These are phyloP conservation scores for Tortrix viridana DNA, from an alignment of 2,888 invertebrate species.

Conservation along the genomic window DNA sequence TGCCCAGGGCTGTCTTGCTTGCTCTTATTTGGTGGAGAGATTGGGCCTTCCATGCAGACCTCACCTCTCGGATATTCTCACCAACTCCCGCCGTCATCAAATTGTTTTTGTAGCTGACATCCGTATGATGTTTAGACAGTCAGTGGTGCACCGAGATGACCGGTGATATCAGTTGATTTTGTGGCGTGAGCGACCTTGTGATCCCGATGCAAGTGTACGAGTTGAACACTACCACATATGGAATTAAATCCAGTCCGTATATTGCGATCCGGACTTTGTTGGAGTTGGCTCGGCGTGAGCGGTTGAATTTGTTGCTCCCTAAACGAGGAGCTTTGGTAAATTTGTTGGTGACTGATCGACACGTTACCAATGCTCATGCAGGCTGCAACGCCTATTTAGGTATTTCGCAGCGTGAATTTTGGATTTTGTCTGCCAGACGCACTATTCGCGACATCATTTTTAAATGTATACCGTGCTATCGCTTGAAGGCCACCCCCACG, in stretches of 20 bases:
- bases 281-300: neutral
- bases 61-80: neutral
- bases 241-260: neutral
- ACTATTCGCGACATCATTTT: neutral
- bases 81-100: neutral
- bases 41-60: neutral
- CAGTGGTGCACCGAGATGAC: constrained; percentile 8
- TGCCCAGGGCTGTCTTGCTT: neutral
- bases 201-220: constrained; percentile 11
- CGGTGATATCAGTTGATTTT: constrained; percentile 17
- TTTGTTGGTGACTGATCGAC: neutral
- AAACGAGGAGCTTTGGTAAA: neutral
- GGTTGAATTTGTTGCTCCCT: neutral
- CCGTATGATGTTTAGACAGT: constrained; percentile 14
- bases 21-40: neutral
- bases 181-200: constrained; percentile 14
- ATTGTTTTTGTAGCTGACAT: constrained; percentile 4
- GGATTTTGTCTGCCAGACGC: neutral
- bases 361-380: neutral
- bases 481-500: constrained; percentile 1
- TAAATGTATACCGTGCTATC: neutral
- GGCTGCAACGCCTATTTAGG: neutral
- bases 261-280: neutral
- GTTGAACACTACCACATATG: neutral
- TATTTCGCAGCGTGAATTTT: neutral